Evolutionary conservation across 2,797 vertebrate species (phyloP), one percentile per base, ranked within the genome.

Genomic region (Anolis apletophallus): DNA sequence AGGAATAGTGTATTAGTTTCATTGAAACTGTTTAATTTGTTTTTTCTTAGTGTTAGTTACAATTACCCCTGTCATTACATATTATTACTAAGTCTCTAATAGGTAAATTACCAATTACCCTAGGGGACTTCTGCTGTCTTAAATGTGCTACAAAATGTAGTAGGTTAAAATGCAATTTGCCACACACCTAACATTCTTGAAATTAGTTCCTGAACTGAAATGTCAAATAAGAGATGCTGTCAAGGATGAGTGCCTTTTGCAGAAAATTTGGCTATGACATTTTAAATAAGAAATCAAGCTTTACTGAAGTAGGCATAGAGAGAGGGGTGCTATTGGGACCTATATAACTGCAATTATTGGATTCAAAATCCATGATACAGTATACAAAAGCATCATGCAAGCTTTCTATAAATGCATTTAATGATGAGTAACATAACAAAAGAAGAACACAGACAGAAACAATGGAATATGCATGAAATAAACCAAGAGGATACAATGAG

Each of bases 191-290:
- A 73, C 71, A 73, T 36, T 73, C 36, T 40, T 26, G 10, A 40
- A 73, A 73, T 46, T 73, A 32, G 36, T 73, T 73, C 71, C 71
- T 73, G 71, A 26, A 40, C 71, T 46, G 71, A 73, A 73, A 73
- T 73, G 71, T 73, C 71, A 73, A 46, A 73, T 36, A 73, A 73
- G 71, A 40, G 71, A 73, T 73, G 36, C 10, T 40, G 71, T 73
- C 71, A 73, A 46, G 71, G 36, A 73, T 73, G 71, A 73, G 36
- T 73, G 71, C 71, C 34, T 73, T 73, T 21, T 73, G 71, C 71
- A 73, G 71, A 73, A 16, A 23, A 73, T 73, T 73, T 73, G 34
- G 19, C 11, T 46, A 7, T 71, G 71, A 21, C 36, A 73, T 73
- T 73, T 73, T 11, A 73, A 46, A 73, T 40, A 64, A 64, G 21